Evolutionary conservation across 2,888 invertebrate genomes (phyloP), one percentile per base, ranked within the genome.

Genomic region (Polymixis flavicincta): DNA sequence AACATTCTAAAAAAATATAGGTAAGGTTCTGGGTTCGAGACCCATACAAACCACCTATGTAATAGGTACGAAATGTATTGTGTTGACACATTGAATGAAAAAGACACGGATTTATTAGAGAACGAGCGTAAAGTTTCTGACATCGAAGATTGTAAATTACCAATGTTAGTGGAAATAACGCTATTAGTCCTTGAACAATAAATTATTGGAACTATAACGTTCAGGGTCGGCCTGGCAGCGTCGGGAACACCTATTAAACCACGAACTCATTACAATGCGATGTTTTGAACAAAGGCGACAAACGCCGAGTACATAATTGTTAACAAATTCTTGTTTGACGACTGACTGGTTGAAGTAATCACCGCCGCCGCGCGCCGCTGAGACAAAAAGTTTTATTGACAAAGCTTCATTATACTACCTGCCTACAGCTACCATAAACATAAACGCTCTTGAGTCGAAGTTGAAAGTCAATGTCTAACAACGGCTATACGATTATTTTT

Each of bases 231-330:
- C 1, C 61, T 65, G 68, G 55, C 74, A 66, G 74, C 67, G 66
- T 79, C 71, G 71, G 66, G 65, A 82, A 78, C 80, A 85, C 74
- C 74, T 68, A 68, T 64, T 54, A 66, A 80, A 75, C 76, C 71
- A 64, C 52, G 50, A 85, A 87, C 74, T 78, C 77, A 77, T 85
- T 87, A 85, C 78, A 85, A 85, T 87, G 70, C 71, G 60, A 79
- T 80, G 77, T 76, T 85, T 76, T 67, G 72, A 71, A 80, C 83
- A 86, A 86, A 78, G 77, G 70, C 76, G 76, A 71, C 71, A 60
- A 76, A 67, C 67, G 57, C 71, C 42, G 59, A 60, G 64, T 70
- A 64, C 65, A 65, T 77, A 78, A 83, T 80, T 86, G 87, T 72
- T 80, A 83, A 74, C 82, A 78, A 86, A 84, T 82, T 76, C 80